Conservation (phyloP, 92 coral and sea anemone species). For the Muricea muricata region DNA sequence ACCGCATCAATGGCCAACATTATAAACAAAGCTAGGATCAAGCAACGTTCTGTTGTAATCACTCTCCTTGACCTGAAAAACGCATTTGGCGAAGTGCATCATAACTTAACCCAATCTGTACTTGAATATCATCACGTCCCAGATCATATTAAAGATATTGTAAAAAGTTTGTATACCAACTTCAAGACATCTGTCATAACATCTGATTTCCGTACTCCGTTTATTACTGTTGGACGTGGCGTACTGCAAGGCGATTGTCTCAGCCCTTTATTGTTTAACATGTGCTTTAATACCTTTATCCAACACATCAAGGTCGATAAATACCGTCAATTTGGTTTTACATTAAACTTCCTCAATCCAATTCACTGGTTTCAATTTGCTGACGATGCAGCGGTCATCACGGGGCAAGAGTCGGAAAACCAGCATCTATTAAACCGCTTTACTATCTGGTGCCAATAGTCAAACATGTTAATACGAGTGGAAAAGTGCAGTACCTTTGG, state of each 20-base stretch:
- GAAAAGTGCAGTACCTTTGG: conserved; percentile 44
- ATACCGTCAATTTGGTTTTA: conserved; percentile 53
- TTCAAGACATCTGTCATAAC: too few species aligned
- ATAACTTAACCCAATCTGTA: background rate
- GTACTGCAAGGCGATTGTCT: conserved; percentile 37
- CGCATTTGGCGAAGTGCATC: background rate
- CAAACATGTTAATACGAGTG: conserved; percentile 20
- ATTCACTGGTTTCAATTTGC: conserved; percentile 62
- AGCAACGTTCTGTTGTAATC: background rate
- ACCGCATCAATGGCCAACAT: too few species aligned
- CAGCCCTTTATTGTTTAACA: too few species aligned
- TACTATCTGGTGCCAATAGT: conserved; percentile 1
- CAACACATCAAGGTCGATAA: conserved; percentile 44
- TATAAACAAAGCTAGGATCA: background rate
- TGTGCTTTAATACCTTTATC: conserved; percentile 22
- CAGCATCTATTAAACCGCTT: conserved; percentile 46
- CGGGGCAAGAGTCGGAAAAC: conserved; percentile 52
- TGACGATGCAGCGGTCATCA: conserved; percentile 58
- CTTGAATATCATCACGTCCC: conserved; percentile 40
- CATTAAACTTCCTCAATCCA: conserved; percentile 36
- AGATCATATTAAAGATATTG: conserved; percentile 36
- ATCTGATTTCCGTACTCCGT: conserved; percentile 9
- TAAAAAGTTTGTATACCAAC: too few species aligned
- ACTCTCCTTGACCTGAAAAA: background rate
- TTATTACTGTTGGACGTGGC: conserved; percentile 45